phyloP scores from a whole-genome alignment of 2,113 vertebrate species.

The Numida meleagris region DNA sequence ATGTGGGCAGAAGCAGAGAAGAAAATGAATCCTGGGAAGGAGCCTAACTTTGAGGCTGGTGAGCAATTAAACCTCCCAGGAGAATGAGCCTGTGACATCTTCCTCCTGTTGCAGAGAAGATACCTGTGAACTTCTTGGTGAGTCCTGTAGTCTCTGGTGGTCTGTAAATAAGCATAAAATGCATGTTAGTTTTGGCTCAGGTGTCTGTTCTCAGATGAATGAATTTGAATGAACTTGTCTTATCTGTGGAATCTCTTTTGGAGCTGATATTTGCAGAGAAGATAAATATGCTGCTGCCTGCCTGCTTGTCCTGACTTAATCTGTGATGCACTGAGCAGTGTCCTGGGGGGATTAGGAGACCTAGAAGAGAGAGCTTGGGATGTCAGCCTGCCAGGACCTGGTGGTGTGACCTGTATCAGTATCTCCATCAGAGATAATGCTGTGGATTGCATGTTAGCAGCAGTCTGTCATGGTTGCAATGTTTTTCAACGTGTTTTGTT shows the following conservation, averaged over 20 bases:
- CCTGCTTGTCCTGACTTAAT: constrained; percentile 72
- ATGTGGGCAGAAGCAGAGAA: not conserved
- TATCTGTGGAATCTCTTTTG: constrained; percentile 70
- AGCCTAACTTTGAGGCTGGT: not conserved
- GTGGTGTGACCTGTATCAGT: not conserved
- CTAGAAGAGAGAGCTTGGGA: constrained; percentile 24
- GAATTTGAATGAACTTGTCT: constrained; percentile 74
- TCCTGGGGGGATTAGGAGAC: constrained; percentile 49
- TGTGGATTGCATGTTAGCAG: not conserved
- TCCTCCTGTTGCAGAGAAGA: not conserved
- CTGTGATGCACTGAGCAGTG: constrained; percentile 46
- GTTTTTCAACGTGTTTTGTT: not conserved
- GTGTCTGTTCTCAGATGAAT: constrained; percentile 71
- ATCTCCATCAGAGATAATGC: not conserved
- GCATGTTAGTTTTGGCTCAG: constrained; percentile 70
- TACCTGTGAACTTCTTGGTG: constrained; percentile 62
- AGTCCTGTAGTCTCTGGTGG: constrained; percentile 71
- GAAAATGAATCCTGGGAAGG: not conserved
- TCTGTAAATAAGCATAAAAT: constrained; percentile 73
- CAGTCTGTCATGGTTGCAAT: not conserved
- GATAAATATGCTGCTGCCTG: constrained; percentile 73
- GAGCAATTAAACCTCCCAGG: constrained; percentile 8
- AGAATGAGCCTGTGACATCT: constrained; percentile 11
- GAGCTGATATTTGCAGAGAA: constrained; percentile 70
- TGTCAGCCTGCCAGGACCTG: constrained; percentile 47